These are phyloP conservation scores for Hyposmocoma kahamanoa DNA, from an alignment of 1,140 invertebrate genomes.

Conservation along the genomic window DNA sequence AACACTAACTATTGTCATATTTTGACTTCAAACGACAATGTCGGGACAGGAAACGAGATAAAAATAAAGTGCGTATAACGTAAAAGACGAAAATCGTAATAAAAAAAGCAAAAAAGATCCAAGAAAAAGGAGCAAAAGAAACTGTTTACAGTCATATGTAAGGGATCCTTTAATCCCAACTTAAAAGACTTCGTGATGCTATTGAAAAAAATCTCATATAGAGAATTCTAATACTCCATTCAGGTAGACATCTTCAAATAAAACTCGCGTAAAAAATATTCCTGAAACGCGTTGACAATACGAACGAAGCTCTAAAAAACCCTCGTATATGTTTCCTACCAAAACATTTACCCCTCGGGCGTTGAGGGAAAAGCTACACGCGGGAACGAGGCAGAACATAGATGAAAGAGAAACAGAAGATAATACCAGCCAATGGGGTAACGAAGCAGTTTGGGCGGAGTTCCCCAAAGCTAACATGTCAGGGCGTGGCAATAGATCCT, in stretches of 20 bases:
- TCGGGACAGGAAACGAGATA: constrained; percentile 2
- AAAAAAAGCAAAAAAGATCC: constrained; percentile 19
- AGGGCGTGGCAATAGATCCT: constrained; percentile 67
- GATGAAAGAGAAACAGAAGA: background rate
- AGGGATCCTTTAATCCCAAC: constrained; percentile 49
- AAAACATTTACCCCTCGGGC: constrained; percentile 71
- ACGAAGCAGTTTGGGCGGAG: constrained; percentile 38
- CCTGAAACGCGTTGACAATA: constrained; percentile 54
- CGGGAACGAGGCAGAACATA: constrained; percentile 23
- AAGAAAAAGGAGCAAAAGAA: constrained; percentile 40
- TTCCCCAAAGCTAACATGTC: constrained; percentile 64
- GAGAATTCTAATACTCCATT: constrained; percentile 63
- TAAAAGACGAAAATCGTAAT: background rate
- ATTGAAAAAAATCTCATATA: constrained; percentile 69
- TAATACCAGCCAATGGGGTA: constrained; percentile 36
- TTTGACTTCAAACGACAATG: no score
- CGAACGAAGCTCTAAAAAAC: constrained; percentile 49
- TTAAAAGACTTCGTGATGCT: constrained; percentile 40
- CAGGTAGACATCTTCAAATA: constrained; percentile 63
- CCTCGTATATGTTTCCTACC: constrained; percentile 68
- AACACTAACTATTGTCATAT: no score
- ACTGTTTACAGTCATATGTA: constrained; percentile 52
- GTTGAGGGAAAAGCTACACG: constrained; percentile 64
- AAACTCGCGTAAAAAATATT: constrained; percentile 66
- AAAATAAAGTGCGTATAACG: constrained; percentile 11